Percentiles rank a stretch among this genome's conserved stretches.
phyloP scores from a whole-genome alignment of 2,797 vertebrate genomes.

The Artibeus jamaicensis region DNA sequence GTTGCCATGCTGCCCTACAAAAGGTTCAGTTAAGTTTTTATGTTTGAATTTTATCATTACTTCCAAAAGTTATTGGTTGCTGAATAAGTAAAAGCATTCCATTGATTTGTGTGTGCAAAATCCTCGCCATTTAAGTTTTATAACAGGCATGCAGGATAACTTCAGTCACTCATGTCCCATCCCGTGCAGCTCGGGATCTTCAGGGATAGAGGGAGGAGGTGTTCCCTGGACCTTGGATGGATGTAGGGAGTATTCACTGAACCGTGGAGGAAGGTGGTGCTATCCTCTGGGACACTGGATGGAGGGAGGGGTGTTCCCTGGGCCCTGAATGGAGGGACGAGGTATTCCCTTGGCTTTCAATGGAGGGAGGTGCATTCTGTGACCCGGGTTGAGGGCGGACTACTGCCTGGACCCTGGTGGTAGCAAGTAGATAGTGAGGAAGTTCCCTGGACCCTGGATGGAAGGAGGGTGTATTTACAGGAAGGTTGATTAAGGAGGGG shows the following conservation, averaged over 20 bases:
- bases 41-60: background rate
- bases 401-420: no score
- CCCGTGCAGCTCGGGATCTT: background rate
- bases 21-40: background rate
- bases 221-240: background rate
- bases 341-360: no score
- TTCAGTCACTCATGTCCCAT: background rate
- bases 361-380: no score
- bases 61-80: background rate
- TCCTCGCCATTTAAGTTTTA: background rate
- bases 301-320: rapidly evolving
- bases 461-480: no score
- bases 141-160: background rate
- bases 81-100: background rate
- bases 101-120: background rate
- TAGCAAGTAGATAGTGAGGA: no score
- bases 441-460: no score
- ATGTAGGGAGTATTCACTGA: background rate
- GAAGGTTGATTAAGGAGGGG: no score
- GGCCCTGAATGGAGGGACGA: background rate
- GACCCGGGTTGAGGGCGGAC: no score
- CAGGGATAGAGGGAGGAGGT: no score
- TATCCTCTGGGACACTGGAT: background rate
- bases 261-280: no score
- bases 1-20: background rate